Evolutionary conservation across 2,797 vertebrate genomes (phyloP).

Genomic region (Dendrocincla fuliginosa): DNA sequence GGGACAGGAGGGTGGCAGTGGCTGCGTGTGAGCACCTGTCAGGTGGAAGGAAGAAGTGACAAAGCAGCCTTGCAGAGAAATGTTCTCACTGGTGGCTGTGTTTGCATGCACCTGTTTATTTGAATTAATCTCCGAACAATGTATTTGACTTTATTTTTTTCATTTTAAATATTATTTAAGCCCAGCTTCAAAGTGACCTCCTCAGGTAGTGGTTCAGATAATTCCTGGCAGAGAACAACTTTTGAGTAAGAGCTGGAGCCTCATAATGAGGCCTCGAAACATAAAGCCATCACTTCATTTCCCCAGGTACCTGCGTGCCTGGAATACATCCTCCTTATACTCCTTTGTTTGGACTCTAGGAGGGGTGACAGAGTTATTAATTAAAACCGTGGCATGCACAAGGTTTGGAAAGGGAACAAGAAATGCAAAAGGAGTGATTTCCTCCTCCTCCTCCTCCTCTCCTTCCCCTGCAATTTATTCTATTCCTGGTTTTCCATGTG

Average conservation of each 20-base stretch:
- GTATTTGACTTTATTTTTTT: not conserved
- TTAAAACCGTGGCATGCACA: not conserved
- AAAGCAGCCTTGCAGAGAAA: not conserved
- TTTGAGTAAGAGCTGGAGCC: slow-evolving; percentile 3
- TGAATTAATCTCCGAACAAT: not conserved
- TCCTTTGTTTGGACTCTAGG: slow-evolving; percentile 21
- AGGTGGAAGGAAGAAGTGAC: not conserved
- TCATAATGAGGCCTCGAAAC: not conserved
- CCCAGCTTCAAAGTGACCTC: slow-evolving; percentile 11
- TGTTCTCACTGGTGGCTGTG: not conserved
- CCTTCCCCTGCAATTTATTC: slow-evolving; percentile 22
- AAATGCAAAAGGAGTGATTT: not conserved
- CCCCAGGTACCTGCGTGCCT: not conserved
- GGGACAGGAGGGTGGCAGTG: not conserved
- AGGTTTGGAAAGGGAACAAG: slow-evolving; percentile 28
- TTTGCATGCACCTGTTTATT: not conserved
- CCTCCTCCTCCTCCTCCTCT: slow-evolving; percentile 27
- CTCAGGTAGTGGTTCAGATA: not conserved
- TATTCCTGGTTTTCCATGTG: slow-evolving; percentile 29
- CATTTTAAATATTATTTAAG: not conserved
- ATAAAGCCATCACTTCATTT: slow-evolving; percentile 32
- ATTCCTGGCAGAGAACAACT: slow-evolving; percentile 16
- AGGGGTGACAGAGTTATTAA: slow-evolving; percentile 42
- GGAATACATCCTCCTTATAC: not conserved
- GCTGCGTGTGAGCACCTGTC: not conserved